Evolutionary conservation across 1,140 invertebrate species (phyloP).

Genomic region (Cherax quadricarinatus): DNA sequence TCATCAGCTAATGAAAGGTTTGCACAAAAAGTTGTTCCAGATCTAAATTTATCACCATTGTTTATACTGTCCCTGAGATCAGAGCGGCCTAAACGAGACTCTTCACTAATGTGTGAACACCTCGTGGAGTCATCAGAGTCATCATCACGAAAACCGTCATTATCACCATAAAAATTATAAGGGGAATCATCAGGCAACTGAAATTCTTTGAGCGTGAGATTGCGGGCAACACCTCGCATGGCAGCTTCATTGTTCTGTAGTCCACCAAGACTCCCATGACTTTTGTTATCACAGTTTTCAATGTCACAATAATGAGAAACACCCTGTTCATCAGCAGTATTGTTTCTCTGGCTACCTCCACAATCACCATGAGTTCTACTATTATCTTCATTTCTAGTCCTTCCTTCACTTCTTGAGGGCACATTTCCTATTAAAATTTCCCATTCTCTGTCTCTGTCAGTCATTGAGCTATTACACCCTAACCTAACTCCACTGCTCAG

Average conservation of each 20-base stretch:
- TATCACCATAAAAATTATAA: slow-evolving; percentile 51
- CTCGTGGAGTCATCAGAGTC: slow-evolving; percentile 70
- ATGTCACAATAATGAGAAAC: slow-evolving; percentile 45
- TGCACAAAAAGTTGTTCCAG: slow-evolving; percentile 26
- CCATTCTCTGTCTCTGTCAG: slow-evolving; percentile 72
- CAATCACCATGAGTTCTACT: slow-evolving; percentile 22
- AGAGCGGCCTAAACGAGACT: slow-evolving; percentile 43
- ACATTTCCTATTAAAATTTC: slow-evolving; percentile 72
- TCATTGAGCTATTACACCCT: slow-evolving; percentile 33
- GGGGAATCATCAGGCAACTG: slow-evolving; percentile 59
- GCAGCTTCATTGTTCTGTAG: slow-evolving; percentile 29
- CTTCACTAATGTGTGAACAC: slow-evolving; percentile 59
- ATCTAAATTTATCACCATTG: slow-evolving; percentile 26
- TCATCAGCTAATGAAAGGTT: neutral
- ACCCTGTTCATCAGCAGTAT: slow-evolving; percentile 28
- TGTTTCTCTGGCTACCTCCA: slow-evolving; percentile 4
- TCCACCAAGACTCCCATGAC: slow-evolving; percentile 25
- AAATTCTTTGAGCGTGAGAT: slow-evolving; percentile 57
- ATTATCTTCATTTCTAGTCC: slow-evolving; percentile 50
- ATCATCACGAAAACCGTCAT: slow-evolving; percentile 52
- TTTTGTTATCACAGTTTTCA: slow-evolving; percentile 66
- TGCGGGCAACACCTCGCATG: slow-evolving; percentile 19
- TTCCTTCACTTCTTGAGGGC: slow-evolving; percentile 41
- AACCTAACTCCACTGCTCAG: slow-evolving; percentile 33
- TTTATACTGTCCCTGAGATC: slow-evolving; percentile 62